These are phyloP conservation scores for Plebejus anna DNA, from an alignment of 2,888 invertebrate genomes.

Conservation along the genomic window DNA sequence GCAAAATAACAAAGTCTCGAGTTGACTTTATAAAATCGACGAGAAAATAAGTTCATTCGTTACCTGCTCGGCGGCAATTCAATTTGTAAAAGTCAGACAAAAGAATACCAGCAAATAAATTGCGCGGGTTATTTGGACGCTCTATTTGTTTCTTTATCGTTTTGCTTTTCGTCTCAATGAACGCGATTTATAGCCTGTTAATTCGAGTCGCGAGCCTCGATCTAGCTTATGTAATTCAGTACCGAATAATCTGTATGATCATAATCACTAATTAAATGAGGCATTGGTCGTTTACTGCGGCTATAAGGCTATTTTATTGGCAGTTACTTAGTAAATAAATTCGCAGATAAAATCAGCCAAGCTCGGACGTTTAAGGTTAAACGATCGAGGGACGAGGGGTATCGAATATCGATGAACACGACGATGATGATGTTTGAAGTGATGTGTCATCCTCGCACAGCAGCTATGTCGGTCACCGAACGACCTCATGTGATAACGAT, in stretches of 20 bases:
- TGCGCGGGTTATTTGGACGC: background rate
- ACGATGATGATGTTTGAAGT: background rate
- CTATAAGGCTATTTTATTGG: background rate
- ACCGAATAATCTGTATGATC: background rate
- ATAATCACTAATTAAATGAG: background rate
- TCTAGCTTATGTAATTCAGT: background rate
- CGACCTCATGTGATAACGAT: conserved; percentile 7
- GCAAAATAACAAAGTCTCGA: background rate
- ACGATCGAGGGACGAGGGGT: background rate
- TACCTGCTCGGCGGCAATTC: background rate
- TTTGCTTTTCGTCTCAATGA: background rate
- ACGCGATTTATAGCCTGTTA: conserved; percentile 7
- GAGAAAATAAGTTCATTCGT: background rate
- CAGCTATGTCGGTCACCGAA: conserved; percentile 17
- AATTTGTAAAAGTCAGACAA: conserved; percentile 10
- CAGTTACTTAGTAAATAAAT: background rate
- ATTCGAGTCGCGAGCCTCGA: background rate
- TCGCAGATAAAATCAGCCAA: background rate
- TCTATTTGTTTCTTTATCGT: conserved; percentile 15
- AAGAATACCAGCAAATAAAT: background rate
- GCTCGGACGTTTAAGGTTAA: background rate
- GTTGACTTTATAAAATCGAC: background rate
- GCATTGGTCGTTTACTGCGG: background rate
- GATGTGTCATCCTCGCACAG: conserved; percentile 8
- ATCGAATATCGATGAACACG: background rate